A percentile compares a stretch with the other conserved stretches of the same genome.
Conservation (phyloP, 2,888 invertebrate species). For the Chymomyza fuscimana region DNA sequence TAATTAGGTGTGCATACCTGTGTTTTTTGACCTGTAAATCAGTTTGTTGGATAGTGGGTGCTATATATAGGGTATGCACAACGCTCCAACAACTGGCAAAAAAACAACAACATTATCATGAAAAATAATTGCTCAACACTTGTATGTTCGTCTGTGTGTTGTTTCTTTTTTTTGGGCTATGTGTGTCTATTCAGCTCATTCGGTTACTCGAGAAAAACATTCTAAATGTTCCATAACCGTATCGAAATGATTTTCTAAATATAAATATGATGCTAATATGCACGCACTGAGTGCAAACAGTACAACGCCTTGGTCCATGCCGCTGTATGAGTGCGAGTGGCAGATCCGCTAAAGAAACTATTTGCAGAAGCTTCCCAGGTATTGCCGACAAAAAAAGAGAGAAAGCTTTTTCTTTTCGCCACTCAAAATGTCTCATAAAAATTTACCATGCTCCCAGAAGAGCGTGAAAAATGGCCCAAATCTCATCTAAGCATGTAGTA, state of each 20-base stretch:
- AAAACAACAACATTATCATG: conserved; percentile 25
- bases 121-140: conserved; percentile 68
- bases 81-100: conserved; percentile 59
- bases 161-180: neutral
- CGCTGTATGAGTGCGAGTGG: neutral
- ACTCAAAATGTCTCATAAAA: conserved; percentile 50
- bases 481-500: neutral
- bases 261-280: conserved; percentile 70
- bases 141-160: neutral
- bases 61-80: conserved; percentile 55
- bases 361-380: neutral
- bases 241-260: conserved; percentile 64
- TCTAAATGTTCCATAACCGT: conserved; percentile 67
- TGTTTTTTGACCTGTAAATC: conserved; percentile 7
- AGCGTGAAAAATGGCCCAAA: neutral
- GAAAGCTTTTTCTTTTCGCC: conserved; percentile 13
- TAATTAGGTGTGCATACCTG: conserved; percentile 48
- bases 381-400: neutral
- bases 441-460: neutral
- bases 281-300: conserved; percentile 29
- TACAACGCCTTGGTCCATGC: neutral
- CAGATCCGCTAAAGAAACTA: neutral
- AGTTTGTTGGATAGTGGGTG: conserved; percentile 41
- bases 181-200: conserved; percentile 23
- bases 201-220: conserved; percentile 41